Conservation (phyloP, 2,797 vertebrate genomes). For the Eospalax fontanierii region DNA sequence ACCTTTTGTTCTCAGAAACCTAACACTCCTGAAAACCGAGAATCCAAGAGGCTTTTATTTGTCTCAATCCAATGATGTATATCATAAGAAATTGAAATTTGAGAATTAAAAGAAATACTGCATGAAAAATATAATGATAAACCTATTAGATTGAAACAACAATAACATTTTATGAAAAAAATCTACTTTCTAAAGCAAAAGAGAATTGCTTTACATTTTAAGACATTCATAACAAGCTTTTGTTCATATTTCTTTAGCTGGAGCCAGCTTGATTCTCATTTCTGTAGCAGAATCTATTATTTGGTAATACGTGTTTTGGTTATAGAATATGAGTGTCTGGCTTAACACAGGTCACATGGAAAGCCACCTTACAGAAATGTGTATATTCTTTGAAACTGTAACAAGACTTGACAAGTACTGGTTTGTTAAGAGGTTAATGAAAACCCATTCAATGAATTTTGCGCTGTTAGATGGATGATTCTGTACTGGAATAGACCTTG, state of each 20-base stretch:
- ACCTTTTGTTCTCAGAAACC: neutral
- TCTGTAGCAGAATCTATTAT: neutral
- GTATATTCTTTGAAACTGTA: neutral
- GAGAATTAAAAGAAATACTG: neutral
- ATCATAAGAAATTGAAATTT: slow-evolving; percentile 3
- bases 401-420: neutral
- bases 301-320: neutral
- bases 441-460: neutral
- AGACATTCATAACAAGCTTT: neutral
- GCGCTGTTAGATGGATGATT: neutral
- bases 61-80: neutral
- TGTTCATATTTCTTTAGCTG: slow-evolving; percentile 36
- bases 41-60: neutral
- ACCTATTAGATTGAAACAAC: neutral
- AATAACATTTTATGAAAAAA: neutral
- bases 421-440: neutral
- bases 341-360: neutral
- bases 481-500: neutral
- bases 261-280: neutral
- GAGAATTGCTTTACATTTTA: slow-evolving; percentile 27
- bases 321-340: neutral
- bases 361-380: neutral
- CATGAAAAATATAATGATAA: slow-evolving; percentile 25
- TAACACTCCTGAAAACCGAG: neutral
- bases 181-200: slow-evolving; percentile 16